A percentile compares a stretch with the other conserved stretches of the same genome.
These are phyloP conservation scores for Zaprionus ornatus DNA, from an alignment of 1,140 invertebrate species.

Conservation along the genomic window DNA sequence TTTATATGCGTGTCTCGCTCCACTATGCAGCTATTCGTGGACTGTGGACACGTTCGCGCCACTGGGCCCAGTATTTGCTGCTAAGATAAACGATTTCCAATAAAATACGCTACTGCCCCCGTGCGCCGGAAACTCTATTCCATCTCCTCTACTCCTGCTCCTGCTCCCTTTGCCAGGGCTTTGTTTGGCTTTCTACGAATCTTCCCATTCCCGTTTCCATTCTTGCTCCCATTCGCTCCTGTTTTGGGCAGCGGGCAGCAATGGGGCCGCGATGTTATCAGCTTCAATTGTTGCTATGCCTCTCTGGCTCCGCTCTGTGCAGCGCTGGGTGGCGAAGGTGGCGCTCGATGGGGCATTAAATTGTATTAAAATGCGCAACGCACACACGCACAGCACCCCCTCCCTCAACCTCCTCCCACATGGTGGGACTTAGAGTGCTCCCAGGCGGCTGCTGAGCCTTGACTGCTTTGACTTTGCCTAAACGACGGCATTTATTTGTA, in stretches of 20 bases:
- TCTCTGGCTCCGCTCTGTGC: slow-evolving; percentile 3
- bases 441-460: slow-evolving; percentile 49
- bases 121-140: slow-evolving; percentile 62
- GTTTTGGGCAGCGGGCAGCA: slow-evolving; percentile 28
- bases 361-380: slow-evolving; percentile 80
- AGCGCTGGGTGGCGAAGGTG: slow-evolving; percentile 56
- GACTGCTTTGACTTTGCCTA: slow-evolving; percentile 55
- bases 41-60: slow-evolving; percentile 52
- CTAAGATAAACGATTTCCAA: slow-evolving; percentile 79
- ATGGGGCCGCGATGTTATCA: slow-evolving; percentile 58
- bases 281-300: slow-evolving; percentile 63
- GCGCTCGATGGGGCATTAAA: slow-evolving; percentile 74
- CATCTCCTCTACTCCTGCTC: slow-evolving; percentile 6
- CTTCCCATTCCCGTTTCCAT: slow-evolving; percentile 24
- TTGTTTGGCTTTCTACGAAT: slow-evolving; percentile 51
- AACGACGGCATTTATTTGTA: slow-evolving; percentile 76
- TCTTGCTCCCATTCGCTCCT: slow-evolving; percentile 4
- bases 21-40: slow-evolving; percentile 47
- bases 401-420: slow-evolving; percentile 18
- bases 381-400: slow-evolving; percentile 52
- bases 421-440: slow-evolving; percentile 50
- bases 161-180: slow-evolving; percentile 20
- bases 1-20: not conserved
- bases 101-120: slow-evolving; percentile 63
- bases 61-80: slow-evolving; percentile 50